A percentile compares a stretch with the other conserved stretches of the same genome.
Conservation (phyloP, 1,140 invertebrate species). For the Mercenaria mercenaria region DNA sequence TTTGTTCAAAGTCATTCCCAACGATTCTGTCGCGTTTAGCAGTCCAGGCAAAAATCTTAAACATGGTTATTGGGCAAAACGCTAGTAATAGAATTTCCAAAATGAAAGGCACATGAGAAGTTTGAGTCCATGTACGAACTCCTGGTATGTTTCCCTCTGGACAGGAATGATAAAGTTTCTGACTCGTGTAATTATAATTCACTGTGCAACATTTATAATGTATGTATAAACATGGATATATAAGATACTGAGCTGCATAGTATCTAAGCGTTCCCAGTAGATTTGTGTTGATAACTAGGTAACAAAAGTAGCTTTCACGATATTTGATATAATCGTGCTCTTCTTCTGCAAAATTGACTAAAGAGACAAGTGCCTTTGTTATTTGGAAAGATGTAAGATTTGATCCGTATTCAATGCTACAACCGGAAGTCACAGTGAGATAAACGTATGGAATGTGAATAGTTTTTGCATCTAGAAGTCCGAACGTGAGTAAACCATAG, state of each 20-base stretch:
- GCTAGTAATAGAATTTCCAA: not conserved
- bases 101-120: not conserved
- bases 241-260: not conserved
- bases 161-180: not conserved
- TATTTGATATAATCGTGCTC: not conserved
- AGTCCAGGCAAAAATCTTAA: not conserved
- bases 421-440: not conserved
- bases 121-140: not conserved
- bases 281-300: not conserved
- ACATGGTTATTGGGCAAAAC: not conserved
- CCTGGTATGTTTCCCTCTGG: not conserved
- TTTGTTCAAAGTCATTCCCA: not conserved
- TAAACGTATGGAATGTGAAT: not conserved
- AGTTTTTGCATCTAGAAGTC: slow-evolving; percentile 25
- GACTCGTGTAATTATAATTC: not conserved
- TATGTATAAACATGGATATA: not conserved
- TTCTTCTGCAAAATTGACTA: not conserved
- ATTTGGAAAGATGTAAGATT: not conserved
- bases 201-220: not conserved
- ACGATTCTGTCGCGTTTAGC: not conserved
- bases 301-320: not conserved
- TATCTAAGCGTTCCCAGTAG: not conserved
- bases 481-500: slow-evolving; percentile 6
- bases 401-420: not conserved
- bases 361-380: not conserved